Evolutionary conservation across 2,888 invertebrate species (phyloP), one percentile per base, ranked within the genome.

Genomic region (Stratiomys singularior): DNA sequence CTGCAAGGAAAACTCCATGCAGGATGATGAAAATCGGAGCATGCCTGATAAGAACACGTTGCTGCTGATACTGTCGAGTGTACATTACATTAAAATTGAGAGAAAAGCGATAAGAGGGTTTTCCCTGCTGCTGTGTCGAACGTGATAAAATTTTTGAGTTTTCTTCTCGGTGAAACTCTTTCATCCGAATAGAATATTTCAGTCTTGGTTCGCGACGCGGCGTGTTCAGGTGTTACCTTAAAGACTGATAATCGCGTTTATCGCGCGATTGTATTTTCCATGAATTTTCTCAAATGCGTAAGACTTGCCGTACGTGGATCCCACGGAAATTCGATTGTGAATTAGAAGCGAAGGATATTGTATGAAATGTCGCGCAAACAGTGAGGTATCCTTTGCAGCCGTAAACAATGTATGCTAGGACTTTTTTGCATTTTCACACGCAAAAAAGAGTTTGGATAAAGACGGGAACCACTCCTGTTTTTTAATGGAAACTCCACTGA

Each of bases 161-260:
- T 69, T 69, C 47, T 69, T 46, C 47, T 47, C 23, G 52, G 66
- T 56, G 74, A 78, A 81, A 81, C 79, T 80, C 81, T 81, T 84
- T 78, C 79, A 80, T 80, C 83, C 83, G 84, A 86, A 85, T 84
- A 83, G 85, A 85, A 84, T 85, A 85, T n/a, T 85, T 85, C 85
- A 87, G 86, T 87, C 85, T 86, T 85, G 84, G 85, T 85, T 85
- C 85, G 84, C 83, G 84, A 83, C 85, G 84, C 86, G 85, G 84
- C 85, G 86, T 84, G 85, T 85, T 82, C 85, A 85, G 85, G 85
- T 84, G 83, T 83, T 81, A 46, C 47, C 18, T 44, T 25, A 21
- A 15, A 46, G 4, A n/a, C 7, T n/a, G 15, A 23, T 18, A n/a
- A n/a, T n/a, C 47, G 18, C 25, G 27, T 18, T 5, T 25, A 37